phyloP scores from a whole-genome alignment of 2,888 invertebrate genomes.

The Gryllus longicercus region DNA sequence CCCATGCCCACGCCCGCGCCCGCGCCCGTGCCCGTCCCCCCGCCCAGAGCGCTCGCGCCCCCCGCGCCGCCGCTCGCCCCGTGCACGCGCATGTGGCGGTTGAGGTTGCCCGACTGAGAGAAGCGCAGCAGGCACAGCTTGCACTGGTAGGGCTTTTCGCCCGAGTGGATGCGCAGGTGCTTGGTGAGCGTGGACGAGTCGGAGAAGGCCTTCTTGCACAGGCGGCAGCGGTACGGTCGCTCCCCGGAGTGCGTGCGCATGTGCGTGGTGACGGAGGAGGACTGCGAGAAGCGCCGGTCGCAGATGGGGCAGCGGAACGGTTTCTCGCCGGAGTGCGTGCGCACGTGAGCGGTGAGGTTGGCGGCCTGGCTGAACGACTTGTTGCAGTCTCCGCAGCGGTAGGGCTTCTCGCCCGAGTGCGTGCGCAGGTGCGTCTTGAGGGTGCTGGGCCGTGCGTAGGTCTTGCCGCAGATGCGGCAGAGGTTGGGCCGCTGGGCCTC shows the following conservation, averaged over 20 bases:
- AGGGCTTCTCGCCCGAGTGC: constrained; percentile 92
- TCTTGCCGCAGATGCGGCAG: constrained; percentile 93
- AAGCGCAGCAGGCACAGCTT: constrained; percentile 93
- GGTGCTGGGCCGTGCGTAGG: constrained; percentile 93
- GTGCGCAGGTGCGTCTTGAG: constrained; percentile 95
- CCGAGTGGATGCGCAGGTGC: constrained; percentile 85
- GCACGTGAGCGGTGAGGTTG: constrained; percentile 93
- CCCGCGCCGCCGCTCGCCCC: constrained; percentile 50
- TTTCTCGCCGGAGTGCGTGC: constrained; percentile 96
- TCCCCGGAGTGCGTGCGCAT: constrained; percentile 99
- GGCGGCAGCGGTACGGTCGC: constrained; percentile 86
- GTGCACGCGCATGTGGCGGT: constrained; percentile 98
- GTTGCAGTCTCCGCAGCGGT: constrained; percentile 87
- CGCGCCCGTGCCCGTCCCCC: constrained; percentile 96
- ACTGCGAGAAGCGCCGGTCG: constrained; percentile 93
- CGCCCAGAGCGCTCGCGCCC: background rate
- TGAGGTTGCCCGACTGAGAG: constrained; percentile 97
- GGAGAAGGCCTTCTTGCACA: constrained; percentile 98
- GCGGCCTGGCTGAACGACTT: constrained; percentile 98
- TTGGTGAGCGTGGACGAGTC: constrained; percentile 98
- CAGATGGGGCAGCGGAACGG: constrained; percentile 96
- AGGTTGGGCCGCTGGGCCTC: constrained; percentile 68
- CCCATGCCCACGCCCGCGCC: constrained; percentile 47
- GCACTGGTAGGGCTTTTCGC: constrained; percentile 97
- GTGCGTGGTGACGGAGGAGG: constrained; percentile 89